phyloP scores from a whole-genome alignment of 2,797 vertebrate species.

The Chelon labrosus region DNA sequence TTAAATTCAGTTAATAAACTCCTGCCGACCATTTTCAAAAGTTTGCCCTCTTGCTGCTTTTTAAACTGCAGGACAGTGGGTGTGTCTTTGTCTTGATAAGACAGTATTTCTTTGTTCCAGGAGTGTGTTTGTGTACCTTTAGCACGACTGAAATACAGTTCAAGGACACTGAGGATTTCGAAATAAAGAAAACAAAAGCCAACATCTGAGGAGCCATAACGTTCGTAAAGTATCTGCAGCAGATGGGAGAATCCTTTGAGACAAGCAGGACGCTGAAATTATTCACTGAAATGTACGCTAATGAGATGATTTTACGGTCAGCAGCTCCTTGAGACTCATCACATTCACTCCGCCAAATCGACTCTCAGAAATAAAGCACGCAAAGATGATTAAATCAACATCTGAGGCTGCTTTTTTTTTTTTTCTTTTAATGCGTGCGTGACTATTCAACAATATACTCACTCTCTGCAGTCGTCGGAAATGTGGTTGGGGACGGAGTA shows the following conservation, averaged over 20 bases:
- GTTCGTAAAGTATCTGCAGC: conserved; percentile 3
- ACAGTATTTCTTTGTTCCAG: neutral
- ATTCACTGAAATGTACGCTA: conserved; percentile 49
- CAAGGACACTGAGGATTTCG: neutral
- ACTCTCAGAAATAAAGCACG: neutral
- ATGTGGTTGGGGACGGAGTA: conserved; percentile 93
- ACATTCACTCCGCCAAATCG: neutral
- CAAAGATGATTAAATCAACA: no score
- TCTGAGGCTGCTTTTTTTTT: no score
- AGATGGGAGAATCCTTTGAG: neutral
- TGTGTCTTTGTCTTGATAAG: neutral
- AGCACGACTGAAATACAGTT: neutral
- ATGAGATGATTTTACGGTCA: conserved; percentile 60
- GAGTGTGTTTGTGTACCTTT: conserved; percentile 7
- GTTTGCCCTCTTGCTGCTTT: no score
- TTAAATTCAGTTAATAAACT: no score
- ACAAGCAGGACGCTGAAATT: conserved; percentile 49
- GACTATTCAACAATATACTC: conserved; percentile 77
- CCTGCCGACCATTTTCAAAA: no score
- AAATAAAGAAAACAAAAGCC: neutral
- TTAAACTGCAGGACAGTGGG: no score
- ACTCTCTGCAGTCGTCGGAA: conserved; percentile 94
- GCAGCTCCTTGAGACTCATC: conserved; percentile 22
- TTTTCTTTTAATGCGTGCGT: no score
- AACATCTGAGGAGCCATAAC: neutral